Base-by-base conservation (phyloP, 2,797 vertebrate species). In the Champsocephalus gunnari region DNA sequence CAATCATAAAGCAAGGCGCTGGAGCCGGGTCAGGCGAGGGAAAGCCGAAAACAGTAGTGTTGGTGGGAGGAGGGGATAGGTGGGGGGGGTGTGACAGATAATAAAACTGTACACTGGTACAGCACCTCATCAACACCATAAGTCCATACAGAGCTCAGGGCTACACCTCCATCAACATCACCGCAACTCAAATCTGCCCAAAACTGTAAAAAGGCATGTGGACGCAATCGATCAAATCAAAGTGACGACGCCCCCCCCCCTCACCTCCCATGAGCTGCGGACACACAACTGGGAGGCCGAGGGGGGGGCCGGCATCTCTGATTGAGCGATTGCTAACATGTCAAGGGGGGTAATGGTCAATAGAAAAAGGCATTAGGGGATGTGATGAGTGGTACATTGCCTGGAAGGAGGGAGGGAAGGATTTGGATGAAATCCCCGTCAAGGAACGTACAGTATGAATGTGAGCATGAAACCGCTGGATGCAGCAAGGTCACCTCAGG, bases 261-360 rank as follows among this genome's bases (percentile, higher is more conserved):
- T 85, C 83, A 54, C 82, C 87, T 85, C 80, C 82, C 69, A n/a
- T 72, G 87, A 83, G 83, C 87, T 45, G 14, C 60, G 44, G 76
- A 80, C 88, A 79, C 88, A 83, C 78, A 87, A 67, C 76, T 12
- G 75, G 80, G 34, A 38, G 81, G 75, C 85, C 62, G 9, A 17
- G 7, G 70, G 74, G 74, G 78, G 70, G 68, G 73, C 81, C 50
- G 11, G 79, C 68, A 13, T 89, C 88, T 89, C 90, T 90, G 91
- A 93, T 84, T 87, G 92, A 94, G 84, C 85, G 87, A 83, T 92
- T 34, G 63, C 90, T 84, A 89, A 90, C 86, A 83, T 80, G 74
- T 77, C 13, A 56, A 71, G 86, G 87, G 77, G 66, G 90, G 88
- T 93, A 93, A 94, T 92, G 91, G 91, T 90, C 91, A 92, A 90